Base-by-base conservation (phyloP, 2,797 vertebrate genomes). In the Anabacerthia variegaticeps region DNA sequence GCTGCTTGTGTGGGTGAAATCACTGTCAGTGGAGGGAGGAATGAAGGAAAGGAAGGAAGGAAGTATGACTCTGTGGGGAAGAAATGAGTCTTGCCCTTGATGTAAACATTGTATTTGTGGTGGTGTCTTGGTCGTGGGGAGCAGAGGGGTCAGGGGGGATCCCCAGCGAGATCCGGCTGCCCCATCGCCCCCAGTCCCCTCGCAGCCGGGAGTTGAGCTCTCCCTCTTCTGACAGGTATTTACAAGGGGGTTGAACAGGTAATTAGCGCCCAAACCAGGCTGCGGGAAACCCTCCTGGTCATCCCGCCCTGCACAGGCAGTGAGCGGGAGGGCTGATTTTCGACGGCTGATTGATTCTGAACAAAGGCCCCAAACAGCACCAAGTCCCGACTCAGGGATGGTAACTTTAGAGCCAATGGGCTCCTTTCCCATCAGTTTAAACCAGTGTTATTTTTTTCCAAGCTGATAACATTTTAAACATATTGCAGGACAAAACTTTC, bases 291-390 rank as follows among this genome's bases (percentile, higher is more conserved):
- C 98, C 97, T 98, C 98, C 98, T 98, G 98, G 97, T 98, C 98
- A 98, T 98, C 98, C 98, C 97, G 88, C 98, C 96, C 97, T 97
- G 98, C 98, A 97, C 98, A 97, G 97, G 98, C 98, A 98, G 98
- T 97, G 98, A 99, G 98, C 98, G 97, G 97, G 97, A 98, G 98
- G 97, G 98, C 97, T 97, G 98, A 98, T 98, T 99, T 98, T 98
- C 94, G 98, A 98, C 65, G 98, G 99, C 97, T 99, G 99, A 99
- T 99, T 99, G 98, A 97, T 96, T 92, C 96, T 67, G 98, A 98
- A 99, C 99, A 99, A 99, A 98, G 98, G 98, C 93, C 97, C 98
- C 98, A 98, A 99, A 98, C 98, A 99, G 98, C 98, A 98, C 97
- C 83, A 77, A 97, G 98, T 94, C 98, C 98, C 97, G 95, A 93